Evolutionary conservation across 92 coral and sea anemone species (phyloP).

Genomic region (Heliopora coerulea): DNA sequence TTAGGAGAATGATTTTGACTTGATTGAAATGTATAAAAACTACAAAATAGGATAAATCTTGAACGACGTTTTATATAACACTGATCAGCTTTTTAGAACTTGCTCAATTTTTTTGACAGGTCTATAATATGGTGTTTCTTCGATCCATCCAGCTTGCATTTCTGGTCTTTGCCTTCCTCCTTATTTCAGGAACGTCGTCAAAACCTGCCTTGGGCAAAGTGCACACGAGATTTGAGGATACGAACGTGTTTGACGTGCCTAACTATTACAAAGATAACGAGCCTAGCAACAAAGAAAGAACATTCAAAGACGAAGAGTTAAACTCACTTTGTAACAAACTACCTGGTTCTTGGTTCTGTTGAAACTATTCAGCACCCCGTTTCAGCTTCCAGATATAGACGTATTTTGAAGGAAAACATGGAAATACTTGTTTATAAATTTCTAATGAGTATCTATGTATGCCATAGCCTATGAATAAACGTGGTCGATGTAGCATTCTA

Average conservation of each 20-base stretch:
- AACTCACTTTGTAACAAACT: background rate
- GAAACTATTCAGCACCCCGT: background rate
- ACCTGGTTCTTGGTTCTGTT: background rate
- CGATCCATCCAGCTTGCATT: background rate
- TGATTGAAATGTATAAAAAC: too few species aligned
- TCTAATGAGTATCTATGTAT: too few species aligned
- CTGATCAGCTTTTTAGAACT: too few species aligned
- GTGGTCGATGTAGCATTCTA: too few species aligned
- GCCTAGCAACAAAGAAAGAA: background rate
- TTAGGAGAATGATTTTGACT: too few species aligned
- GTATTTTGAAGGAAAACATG: too few species aligned
- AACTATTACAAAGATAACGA: background rate
- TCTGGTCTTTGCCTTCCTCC: background rate
- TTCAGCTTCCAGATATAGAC: too few species aligned
- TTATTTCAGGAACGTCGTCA: background rate
- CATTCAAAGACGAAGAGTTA: background rate
- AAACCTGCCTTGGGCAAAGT: background rate
- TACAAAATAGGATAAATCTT: too few species aligned
- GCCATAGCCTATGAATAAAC: too few species aligned
- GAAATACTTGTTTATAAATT: too few species aligned
- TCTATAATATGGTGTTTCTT: background rate
- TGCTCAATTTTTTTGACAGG: background rate
- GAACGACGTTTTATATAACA: too few species aligned
- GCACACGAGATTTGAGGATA: background rate
- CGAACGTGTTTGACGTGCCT: background rate